Base-by-base conservation (phyloP, 1,140 invertebrate genomes). In the Oncopeltus fasciatus region DNA sequence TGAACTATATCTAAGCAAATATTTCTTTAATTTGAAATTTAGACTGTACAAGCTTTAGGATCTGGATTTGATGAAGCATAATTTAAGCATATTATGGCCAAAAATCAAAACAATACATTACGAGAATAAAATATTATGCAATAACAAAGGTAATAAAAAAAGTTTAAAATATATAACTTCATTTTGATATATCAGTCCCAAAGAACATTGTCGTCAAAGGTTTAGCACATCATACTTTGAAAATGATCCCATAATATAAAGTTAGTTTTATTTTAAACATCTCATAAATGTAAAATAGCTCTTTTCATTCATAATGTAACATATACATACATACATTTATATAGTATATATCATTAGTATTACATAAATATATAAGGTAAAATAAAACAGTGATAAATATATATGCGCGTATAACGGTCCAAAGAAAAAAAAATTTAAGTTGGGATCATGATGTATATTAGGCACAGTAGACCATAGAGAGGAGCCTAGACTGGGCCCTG, bases 401-500 rank as follows among this genome's bases (percentile, higher is more conserved):
- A 53, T 53, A 20, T 9, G 44, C 21, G 44, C 21, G 44, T 20
- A 46, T 20, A 46, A 20, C 21, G 18, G 44, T 46, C n/a, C n/a
- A n/a, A n/a, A n/a, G 8, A 20, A 53, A 53, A 24, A 53, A 24
- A 53, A 9, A 53, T 24, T 18, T 12, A 24, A 14, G 14, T 24
- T 21, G 21, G 20, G 26, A 16, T 20, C 2, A 24, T 53, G 18
- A 53, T 24, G 26, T 24, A 9, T 24, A 53, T 24, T 24, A 24
- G 20, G 49, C 20, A 53, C 26, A 18, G 24, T 24, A 53, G 49
- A 8, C 5, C 5, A 8, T 5, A 38, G 31, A 38, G 5, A 8
- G 14, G 2, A 24, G 9, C 31, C 71, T 69, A 75, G 70, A 72
- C 69, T 1, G 56, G 56, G 4, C 56, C 87, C 71, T 90, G 88